These are phyloP conservation scores for Eremophila alpestris DNA, from an alignment of 2,797 vertebrate species.

Conservation along the genomic window DNA sequence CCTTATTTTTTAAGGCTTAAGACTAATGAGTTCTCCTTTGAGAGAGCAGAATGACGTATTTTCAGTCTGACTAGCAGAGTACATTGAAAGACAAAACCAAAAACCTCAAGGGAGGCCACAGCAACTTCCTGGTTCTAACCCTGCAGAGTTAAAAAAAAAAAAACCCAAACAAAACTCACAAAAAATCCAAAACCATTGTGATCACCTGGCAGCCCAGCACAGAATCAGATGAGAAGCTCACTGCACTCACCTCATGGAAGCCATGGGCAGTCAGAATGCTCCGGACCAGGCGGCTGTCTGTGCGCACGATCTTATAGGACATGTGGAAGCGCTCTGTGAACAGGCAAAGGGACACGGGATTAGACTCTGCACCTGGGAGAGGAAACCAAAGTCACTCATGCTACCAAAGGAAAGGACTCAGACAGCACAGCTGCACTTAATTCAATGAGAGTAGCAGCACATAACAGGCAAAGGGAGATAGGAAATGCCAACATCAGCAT, in stretches of 20 bases:
- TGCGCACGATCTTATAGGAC: slow-evolving; percentile 95
- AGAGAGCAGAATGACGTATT: neutral
- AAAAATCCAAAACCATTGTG: neutral
- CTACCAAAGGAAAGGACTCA: neutral
- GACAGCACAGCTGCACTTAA: neutral
- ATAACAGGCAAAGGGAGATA: neutral
- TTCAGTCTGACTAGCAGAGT: neutral
- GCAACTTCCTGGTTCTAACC: neutral
- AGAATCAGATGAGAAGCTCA: neutral
- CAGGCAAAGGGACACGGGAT: neutral
- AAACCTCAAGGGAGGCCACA: neutral
- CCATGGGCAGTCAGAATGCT: slow-evolving; percentile 91
- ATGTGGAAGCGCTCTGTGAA: slow-evolving; percentile 86
- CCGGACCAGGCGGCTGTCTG: slow-evolving; percentile 94
- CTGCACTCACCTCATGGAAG: slow-evolving; percentile 88
- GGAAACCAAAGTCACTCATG: neutral
- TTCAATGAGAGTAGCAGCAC: neutral
- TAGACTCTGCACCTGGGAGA: neutral
- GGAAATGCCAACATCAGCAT: neutral
- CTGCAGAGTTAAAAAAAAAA: neutral
- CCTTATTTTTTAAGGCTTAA: neutral
- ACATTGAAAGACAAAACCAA: neutral
- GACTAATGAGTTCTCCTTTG: neutral
- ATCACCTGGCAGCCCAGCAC: neutral
- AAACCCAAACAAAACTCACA: neutral